Evolutionary conservation across 2,888 invertebrate species (phyloP).

Genomic region (Heliconius aoede): DNA sequence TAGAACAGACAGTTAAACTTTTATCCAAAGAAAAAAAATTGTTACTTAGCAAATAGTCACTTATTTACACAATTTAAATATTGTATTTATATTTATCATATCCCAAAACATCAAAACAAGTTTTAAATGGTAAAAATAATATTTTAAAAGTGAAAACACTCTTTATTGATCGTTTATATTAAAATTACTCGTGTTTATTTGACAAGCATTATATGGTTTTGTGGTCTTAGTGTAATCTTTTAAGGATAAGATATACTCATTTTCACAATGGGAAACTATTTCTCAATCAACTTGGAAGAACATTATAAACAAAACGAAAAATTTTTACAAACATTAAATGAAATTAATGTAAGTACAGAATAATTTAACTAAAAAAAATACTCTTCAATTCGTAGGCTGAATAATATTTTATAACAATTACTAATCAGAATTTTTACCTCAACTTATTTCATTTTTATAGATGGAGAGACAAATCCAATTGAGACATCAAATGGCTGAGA

Average conservation of each 20-base stretch:
- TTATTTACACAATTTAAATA: neutral
- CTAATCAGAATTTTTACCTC: too few relatives aligned
- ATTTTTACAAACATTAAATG: slow-evolving; percentile 86
- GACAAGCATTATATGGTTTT: neutral
- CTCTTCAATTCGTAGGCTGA: too few relatives aligned
- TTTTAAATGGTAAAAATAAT: neutral
- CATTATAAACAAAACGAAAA: slow-evolving; percentile 88
- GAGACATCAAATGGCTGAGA: slow-evolving; percentile 90
- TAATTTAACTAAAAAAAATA: neutral
- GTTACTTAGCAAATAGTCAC: neutral
- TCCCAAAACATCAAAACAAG: neutral
- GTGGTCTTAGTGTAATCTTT: neutral
- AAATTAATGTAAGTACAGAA: slow-evolving; percentile 81
- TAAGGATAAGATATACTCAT: neutral
- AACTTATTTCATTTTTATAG: slow-evolving; percentile 64
- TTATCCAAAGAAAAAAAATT: neutral
- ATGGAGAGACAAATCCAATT: slow-evolving; percentile 92
- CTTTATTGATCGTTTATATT: slow-evolving; percentile 1
- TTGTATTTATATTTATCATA: neutral
- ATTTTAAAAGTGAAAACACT: slow-evolving; percentile 17
- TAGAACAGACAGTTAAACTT: neutral
- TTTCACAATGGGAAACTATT: slow-evolving; percentile 83
- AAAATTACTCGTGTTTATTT: neutral
- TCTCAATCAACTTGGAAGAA: slow-evolving; percentile 85
- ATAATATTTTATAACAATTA: too few relatives aligned